Base-by-base conservation (phyloP, 35 echinoderm and acorn worm species). In the Anneissia japonica region DNA sequence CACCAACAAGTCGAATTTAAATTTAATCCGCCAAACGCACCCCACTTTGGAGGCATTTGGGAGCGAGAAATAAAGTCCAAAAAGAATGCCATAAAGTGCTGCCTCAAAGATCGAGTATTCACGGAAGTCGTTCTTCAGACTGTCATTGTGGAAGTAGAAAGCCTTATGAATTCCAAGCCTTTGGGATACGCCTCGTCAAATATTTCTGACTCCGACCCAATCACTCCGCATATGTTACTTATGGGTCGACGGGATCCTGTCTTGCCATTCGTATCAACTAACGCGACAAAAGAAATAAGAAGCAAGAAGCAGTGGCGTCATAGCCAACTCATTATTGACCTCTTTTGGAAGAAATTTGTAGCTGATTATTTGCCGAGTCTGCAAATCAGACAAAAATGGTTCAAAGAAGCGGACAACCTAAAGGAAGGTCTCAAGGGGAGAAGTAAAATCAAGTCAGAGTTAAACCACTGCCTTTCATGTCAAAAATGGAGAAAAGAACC, bases 261-360 rank as follows among this genome's bases (percentile, higher is more conserved):
- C 2, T 75, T 51, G 12, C 81, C 80, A 16, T 46, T 51, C 19
- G 80, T 32, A 7, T 46, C 75, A 14, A 34, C 46, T 37, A 13
- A 51, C 43, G 4, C 38, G 36, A 41, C 1, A 83, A 38, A 83
- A 45, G 36, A 83, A 45, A 75, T 84, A 6, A 72, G 43, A 72
- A 73, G 77, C 34, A 88, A 72, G 31, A 88, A 88, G 34, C 77
- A 82, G 30, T 89, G 79, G 79, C 46, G 64, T 4, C 87, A 82
- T 55, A 38, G 77, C 74, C 87, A 82, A 30, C 77, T 82, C 1
- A 82, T 82, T 12, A 43, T 46, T 11, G 39, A 82, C 11, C 29
- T 39, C 0, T 91, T 91, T 81, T 86, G 90, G 84, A 80, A 46
- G 29, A 80, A 74, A 40, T 91, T 81, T 81, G 40, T 81, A 4